These are phyloP conservation scores for Rhamphomyia laevipes DNA, from an alignment of 2,888 invertebrate genomes.

Conservation along the genomic window DNA sequence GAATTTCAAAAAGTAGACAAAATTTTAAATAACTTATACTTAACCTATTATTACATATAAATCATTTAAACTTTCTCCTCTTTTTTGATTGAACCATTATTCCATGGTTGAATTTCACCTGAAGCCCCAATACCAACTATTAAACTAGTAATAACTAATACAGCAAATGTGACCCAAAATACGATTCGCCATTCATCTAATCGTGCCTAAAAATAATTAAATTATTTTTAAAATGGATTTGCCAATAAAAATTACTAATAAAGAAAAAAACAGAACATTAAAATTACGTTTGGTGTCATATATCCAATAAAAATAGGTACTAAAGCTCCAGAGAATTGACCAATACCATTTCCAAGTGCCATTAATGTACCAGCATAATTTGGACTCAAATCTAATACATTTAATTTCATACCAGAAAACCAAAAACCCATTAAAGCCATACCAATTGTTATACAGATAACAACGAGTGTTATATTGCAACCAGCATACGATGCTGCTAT, in stretches of 20 bases:
- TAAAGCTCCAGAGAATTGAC: constrained; percentile 58
- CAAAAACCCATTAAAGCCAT: constrained; percentile 61
- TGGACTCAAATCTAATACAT: constrained; percentile 52
- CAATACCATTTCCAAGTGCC: constrained; percentile 59
- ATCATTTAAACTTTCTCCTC: no score
- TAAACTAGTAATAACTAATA: constrained; percentile 54
- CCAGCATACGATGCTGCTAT: constrained; percentile 57
- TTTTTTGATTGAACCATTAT: no score
- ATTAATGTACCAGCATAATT: constrained; percentile 51
- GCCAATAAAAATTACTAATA: no score
- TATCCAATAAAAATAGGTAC: not conserved
- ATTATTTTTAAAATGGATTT: no score
- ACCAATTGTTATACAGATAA: constrained; percentile 50
- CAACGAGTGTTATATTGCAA: constrained; percentile 43
- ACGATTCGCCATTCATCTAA: constrained; percentile 62
- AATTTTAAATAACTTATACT: no score
- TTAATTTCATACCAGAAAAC: constrained; percentile 59
- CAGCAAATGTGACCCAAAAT: constrained; percentile 65
- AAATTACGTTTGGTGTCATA: not conserved
- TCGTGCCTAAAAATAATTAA: constrained; percentile 45
- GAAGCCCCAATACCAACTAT: constrained; percentile 59
- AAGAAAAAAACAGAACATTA: not conserved
- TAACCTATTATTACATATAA: no score
- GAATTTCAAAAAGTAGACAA: no score
- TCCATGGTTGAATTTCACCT: constrained; percentile 67